These are phyloP conservation scores for Merops nubicus DNA, from an alignment of 2,113 vertebrate species.

Conservation along the genomic window DNA sequence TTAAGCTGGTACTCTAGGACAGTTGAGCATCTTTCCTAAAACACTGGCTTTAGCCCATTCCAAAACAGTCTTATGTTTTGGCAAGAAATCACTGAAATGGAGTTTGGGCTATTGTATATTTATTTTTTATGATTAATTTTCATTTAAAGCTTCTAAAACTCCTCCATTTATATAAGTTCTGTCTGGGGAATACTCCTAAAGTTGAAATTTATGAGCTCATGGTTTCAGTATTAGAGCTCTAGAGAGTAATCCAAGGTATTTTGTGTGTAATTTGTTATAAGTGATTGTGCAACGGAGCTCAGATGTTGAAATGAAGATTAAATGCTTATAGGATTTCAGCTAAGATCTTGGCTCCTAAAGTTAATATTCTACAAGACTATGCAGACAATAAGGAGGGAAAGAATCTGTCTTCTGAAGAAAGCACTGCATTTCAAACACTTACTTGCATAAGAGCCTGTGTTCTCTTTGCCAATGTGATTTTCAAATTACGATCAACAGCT, in stretches of 20 bases:
- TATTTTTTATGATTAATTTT: neutral
- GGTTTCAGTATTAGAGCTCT: neutral
- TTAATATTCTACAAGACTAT: neutral
- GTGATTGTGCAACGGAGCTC: neutral
- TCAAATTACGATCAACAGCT: neutral
- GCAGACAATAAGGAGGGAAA: neutral
- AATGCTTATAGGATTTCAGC: slow-evolving; percentile 29
- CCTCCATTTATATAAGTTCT: neutral
- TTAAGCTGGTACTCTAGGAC: neutral
- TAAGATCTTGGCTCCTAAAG: neutral
- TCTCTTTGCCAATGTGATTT: neutral
- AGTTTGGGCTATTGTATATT: neutral
- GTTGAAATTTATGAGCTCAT: neutral
- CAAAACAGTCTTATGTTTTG: neutral
- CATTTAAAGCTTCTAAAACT: neutral
- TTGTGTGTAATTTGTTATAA: slow-evolving; percentile 2
- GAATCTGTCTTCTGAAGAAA: neutral
- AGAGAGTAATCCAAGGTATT: slow-evolving; percentile 9
- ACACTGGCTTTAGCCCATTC: neutral
- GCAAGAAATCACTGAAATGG: neutral
- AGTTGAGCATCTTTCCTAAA: neutral
- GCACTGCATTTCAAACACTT: neutral
- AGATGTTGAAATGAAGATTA: slow-evolving; percentile 1
- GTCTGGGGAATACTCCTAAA: neutral
- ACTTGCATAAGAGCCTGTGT: neutral